Base-by-base conservation (phyloP, 2,797 vertebrate species). In the Neosilurus hyrtlii region DNA sequence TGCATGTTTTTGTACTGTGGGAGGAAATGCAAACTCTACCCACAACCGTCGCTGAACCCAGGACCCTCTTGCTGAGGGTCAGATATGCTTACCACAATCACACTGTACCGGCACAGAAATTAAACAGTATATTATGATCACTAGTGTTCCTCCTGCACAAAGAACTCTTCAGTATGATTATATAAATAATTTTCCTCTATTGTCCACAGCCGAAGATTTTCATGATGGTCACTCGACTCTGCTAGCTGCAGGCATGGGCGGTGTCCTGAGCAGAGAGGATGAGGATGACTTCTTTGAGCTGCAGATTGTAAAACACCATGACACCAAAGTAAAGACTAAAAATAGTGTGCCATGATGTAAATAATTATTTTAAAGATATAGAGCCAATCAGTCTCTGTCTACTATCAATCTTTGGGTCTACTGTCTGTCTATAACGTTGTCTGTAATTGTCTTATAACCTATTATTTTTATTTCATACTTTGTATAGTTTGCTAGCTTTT, bases 281-380 rank as follows among this genome's bases (percentile, higher is more conserved):
- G 96, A 97, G 80, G 97, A 99, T 0, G 96, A 98, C 88, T 97
- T 97, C 88, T 97, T 98, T 84, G 97, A 99, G 83, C 91, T 99
- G 51, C 97, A 97, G 91, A 96, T 99, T 1, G 96, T 98, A 84
- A 98, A 95, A 87, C 95, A 97, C 83, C 93, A 97, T 0, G 96
- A 97, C 0, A 95, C 92, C 75, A 97, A 97, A 94, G 97, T 98
- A 71, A 86, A 81, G 1, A 79, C 22, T 24, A 10, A 5, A 12
- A 3, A 10, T n/a, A 2, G 11, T 63, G 5, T 20, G 24, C 1
- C 11, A 1, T 37, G 35, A 4, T 1, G 1, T 5, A 18, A 22
- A 11, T 43, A 22, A 72, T 16, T 9, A 16, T 72, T 30, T 52
- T 15, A 1, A 24, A 16, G 24, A 37, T 14, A 30, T 18, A 35